Evolutionary conservation across 1,140 invertebrate species (phyloP).

Genomic region (Subanguina moxae): DNA sequence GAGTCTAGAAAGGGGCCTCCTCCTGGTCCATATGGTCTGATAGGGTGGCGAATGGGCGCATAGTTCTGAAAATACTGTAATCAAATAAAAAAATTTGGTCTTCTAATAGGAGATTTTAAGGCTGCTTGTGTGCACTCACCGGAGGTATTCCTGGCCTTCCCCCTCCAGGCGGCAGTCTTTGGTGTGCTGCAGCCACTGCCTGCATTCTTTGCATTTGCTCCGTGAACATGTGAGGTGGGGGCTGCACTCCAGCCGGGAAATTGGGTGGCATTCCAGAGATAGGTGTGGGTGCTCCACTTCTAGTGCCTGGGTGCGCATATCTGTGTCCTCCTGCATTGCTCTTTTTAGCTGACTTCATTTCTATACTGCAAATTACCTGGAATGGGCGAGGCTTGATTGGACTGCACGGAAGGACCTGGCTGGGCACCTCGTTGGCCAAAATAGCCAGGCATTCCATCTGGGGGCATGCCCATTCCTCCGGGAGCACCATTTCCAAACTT

Average conservation of each 20-base stretch:
- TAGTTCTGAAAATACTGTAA: neutral
- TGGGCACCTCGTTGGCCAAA: conserved; percentile 22
- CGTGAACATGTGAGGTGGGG: conserved; percentile 23
- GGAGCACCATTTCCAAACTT: conserved; percentile 10
- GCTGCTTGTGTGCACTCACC: too few species aligned
- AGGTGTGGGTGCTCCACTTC: conserved; percentile 30
- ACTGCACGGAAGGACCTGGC: conserved; percentile 23
- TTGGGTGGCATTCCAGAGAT: conserved; percentile 12
- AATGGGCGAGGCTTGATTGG: conserved; percentile 34
- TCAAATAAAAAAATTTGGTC: conserved; percentile 2
- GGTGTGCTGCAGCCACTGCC: conserved; percentile 11
- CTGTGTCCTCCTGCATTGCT: conserved; percentile 13
- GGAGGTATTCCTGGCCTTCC: conserved; percentile 1
- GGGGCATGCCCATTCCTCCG: neutral
- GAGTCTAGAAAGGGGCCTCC: conserved; percentile 21
- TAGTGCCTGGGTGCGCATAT: conserved; percentile 20
- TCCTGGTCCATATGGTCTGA: neutral
- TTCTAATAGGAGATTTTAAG: too few species aligned
- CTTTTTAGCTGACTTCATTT: neutral
- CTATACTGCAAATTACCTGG: conserved; percentile 15
- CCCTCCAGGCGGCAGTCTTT: neutral
- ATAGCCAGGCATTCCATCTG: conserved; percentile 23
- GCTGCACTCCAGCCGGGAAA: conserved; percentile 12
- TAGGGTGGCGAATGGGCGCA: conserved; percentile 5
- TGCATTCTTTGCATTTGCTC: conserved; percentile 7